A percentile compares a stretch with the other conserved stretches of the same genome.
phyloP scores from a whole-genome alignment of 2,797 vertebrate genomes.

The Schizopygopsis malacanthus region DNA sequence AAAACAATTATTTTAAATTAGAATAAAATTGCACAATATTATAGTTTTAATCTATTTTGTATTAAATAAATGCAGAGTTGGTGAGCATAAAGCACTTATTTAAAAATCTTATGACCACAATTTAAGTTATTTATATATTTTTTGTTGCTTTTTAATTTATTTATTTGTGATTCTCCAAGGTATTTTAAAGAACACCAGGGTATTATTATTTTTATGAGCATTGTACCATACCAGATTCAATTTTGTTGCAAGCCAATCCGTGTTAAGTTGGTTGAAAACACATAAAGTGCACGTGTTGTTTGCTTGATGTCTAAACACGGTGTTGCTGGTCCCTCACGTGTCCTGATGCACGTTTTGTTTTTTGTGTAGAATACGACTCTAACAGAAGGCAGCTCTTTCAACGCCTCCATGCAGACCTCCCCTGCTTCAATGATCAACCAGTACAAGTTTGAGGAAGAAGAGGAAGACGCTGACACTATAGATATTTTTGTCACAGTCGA shows the following conservation, averaged over 20 bases:
- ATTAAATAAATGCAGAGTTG: neutral
- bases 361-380: slow-evolving; percentile 80
- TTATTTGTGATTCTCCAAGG: too few species aligned
- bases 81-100: neutral
- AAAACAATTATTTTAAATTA: neutral
- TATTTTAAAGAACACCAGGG: neutral
- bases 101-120: neutral
- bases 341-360: neutral
- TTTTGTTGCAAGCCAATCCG: neutral
- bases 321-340: neutral
- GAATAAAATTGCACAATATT: neutral
- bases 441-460: slow-evolving; percentile 87
- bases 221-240: neutral
- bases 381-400: slow-evolving; percentile 81
- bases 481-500: slow-evolving; percentile 93
- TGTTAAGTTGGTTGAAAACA: neutral
- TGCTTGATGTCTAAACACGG: slow-evolving; percentile 1
- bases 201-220: neutral
- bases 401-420: slow-evolving; percentile 82
- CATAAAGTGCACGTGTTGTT: neutral
- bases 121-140: neutral
- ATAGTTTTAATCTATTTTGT: neutral
- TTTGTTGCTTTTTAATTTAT: neutral
- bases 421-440: slow-evolving; percentile 94
- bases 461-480: slow-evolving; percentile 79